phyloP scores from a whole-genome alignment of 1,140 invertebrate genomes.

The Camponotus floridanus region DNA sequence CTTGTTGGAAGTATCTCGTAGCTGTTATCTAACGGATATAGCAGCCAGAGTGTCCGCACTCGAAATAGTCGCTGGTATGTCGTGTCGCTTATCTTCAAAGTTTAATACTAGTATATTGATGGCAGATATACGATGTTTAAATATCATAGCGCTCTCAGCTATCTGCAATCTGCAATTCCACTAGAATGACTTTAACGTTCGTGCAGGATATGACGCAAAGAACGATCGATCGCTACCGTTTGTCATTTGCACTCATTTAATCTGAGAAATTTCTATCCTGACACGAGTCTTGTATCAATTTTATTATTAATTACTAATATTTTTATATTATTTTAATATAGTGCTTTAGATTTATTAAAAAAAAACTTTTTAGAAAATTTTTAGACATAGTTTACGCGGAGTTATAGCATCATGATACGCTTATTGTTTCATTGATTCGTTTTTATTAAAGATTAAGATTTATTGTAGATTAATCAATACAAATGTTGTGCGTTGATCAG shows the following conservation, averaged over 20 bases:
- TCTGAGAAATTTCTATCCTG: conserved; percentile 15
- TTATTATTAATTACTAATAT: no score
- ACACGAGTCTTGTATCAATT: not conserved
- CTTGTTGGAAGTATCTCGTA: conserved; percentile 43
- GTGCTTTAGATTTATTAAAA: not conserved
- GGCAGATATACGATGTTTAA: conserved; percentile 28
- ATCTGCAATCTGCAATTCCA: not conserved
- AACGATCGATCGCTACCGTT: not conserved
- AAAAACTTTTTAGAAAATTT: conserved; percentile 1
- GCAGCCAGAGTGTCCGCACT: not conserved
- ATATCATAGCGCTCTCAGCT: not conserved
- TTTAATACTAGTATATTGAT: conserved; percentile 38
- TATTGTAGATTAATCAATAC: conserved; percentile 58
- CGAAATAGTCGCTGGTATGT: not conserved
- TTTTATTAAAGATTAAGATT: not conserved
- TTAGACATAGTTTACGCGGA: not conserved
- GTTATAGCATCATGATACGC: not conserved
- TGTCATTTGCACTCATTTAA: not conserved
- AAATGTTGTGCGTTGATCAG: conserved; percentile 20
- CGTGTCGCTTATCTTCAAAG: conserved; percentile 59
- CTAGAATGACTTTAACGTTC: not conserved
- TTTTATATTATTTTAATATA: conserved; percentile 2
- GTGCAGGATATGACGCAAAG: not conserved
- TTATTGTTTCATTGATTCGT: not conserved
- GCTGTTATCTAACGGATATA: conserved; percentile 44